Conservation (phyloP, 1,140 invertebrate genomes). For the Drosophila melanogaster region DNA sequence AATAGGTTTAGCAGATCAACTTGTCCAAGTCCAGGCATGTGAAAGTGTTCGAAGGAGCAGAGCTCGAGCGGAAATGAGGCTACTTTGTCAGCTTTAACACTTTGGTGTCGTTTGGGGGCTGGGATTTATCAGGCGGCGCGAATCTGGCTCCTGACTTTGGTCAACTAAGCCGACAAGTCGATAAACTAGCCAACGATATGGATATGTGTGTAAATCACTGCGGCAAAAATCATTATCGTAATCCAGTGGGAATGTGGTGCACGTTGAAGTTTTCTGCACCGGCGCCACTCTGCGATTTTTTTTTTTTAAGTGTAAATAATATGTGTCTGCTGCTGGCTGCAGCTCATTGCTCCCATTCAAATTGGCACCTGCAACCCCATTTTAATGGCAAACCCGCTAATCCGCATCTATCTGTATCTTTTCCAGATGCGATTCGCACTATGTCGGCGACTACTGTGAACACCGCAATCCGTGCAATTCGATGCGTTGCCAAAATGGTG, state of each 20-base stretch:
- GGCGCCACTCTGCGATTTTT: not conserved
- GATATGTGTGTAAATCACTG: constrained; percentile 15
- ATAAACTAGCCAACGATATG: constrained; percentile 37
- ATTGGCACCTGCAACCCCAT: constrained; percentile 5
- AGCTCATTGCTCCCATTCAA: constrained; percentile 9
- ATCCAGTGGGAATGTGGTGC: not conserved
- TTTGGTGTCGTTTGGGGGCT: constrained; percentile 16
- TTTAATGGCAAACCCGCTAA: constrained; percentile 6
- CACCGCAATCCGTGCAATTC: constrained; percentile 96
- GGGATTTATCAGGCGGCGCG: constrained; percentile 46
- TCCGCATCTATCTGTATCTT: constrained; percentile 10
- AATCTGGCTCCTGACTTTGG: constrained; percentile 49
- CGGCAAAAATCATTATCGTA: not conserved
- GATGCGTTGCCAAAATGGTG: constrained; percentile 96
- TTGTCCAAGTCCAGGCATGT: constrained; percentile 5
- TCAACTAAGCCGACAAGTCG: constrained; percentile 23
- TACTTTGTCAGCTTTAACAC: constrained; percentile 78
- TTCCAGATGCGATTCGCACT: constrained; percentile 95
- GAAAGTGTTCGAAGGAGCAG: constrained; percentile 28
- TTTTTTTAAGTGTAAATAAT: not conserved
- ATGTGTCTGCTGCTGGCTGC: not conserved
- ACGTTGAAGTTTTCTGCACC: not conserved
- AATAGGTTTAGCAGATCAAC: not conserved
- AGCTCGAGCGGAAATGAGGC: constrained; percentile 61
- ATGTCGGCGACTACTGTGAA: constrained; percentile 97